phyloP scores from a whole-genome alignment of 2,113 vertebrate genomes.

The Odocoileus virginianus region DNA sequence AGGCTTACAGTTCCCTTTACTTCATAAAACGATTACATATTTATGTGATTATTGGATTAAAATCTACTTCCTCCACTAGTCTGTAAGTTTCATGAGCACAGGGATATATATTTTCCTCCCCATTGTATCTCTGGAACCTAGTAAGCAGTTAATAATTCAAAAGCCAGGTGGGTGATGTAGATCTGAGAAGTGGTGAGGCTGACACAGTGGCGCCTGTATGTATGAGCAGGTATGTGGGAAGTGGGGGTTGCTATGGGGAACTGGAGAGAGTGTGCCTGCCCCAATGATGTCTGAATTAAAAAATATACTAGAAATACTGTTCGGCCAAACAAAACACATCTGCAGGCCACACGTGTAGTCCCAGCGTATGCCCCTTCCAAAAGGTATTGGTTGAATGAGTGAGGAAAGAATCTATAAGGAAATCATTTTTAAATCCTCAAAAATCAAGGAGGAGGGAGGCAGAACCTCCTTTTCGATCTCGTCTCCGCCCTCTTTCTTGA shows the following conservation, averaged over 20 bases:
- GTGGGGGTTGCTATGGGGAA: rapidly evolving
- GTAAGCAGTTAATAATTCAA: neutral
- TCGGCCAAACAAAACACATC: neutral
- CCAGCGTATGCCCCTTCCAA: neutral
- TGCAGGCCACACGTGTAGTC: neutral
- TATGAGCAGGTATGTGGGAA: neutral
- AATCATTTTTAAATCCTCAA: neutral
- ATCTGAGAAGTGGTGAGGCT: neutral
- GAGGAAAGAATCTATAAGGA: neutral
- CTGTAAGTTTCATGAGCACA: neutral
- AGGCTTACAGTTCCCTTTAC: neutral
- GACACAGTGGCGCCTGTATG: neutral
- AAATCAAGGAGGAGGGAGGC: neutral
- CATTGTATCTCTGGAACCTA: neutral
- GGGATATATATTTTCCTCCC: neutral
- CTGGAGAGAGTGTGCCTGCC: neutral
- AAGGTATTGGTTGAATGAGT: neutral
- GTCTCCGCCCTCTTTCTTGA: neutral
- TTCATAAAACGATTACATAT: neutral
- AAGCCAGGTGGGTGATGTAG: neutral
- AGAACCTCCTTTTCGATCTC: neutral
- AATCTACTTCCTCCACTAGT: neutral
- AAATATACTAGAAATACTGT: neutral
- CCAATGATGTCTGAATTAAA: neutral
- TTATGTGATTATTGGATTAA: neutral